Conservation (phyloP, 2,113 vertebrate genomes). For the Acanthochromis polyacanthus region DNA sequence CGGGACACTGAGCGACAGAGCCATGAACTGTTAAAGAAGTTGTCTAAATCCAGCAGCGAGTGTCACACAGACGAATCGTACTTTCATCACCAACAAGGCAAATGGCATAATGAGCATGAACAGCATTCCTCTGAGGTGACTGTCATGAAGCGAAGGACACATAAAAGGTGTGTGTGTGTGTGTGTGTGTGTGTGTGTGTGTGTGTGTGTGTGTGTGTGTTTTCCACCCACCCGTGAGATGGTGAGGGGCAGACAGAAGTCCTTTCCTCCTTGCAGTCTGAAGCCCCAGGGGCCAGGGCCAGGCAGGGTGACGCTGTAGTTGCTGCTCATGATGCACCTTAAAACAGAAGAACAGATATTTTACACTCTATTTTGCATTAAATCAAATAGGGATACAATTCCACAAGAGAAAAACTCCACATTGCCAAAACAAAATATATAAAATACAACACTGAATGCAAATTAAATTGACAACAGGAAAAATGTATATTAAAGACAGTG, state of each 20-base stretch:
- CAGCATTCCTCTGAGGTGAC: slow-evolving; percentile 66
- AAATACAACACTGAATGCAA: slow-evolving; percentile 2
- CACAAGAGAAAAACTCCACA: neutral
- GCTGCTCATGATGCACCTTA: slow-evolving; percentile 90
- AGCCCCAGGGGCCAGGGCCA: slow-evolving; percentile 97
- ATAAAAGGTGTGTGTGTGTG: neutral
- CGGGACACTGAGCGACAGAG: slow-evolving; percentile 22
- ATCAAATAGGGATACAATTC: neutral
- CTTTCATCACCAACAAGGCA: slow-evolving; percentile 58
- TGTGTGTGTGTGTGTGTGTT: no score
- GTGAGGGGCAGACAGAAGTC: slow-evolving; percentile 98
- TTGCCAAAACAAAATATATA: neutral
- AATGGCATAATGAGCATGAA: slow-evolving; percentile 50
- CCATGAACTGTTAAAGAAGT: slow-evolving; percentile 28
- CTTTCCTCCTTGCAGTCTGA: slow-evolving; percentile 97
- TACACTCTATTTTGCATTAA: neutral
- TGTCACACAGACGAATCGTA: slow-evolving; percentile 32
- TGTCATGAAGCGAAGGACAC: slow-evolving; percentile 50
- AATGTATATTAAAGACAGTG: neutral
- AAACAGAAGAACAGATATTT: slow-evolving; percentile 17
- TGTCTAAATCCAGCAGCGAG: slow-evolving; percentile 56
- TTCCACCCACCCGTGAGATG: slow-evolving; percentile 91
- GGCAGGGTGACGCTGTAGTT: slow-evolving; percentile 93
- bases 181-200: no score
- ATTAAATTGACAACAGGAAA: neutral